Conservation (phyloP, 2,113 vertebrate species). For the Mustela nigripes region DNA sequence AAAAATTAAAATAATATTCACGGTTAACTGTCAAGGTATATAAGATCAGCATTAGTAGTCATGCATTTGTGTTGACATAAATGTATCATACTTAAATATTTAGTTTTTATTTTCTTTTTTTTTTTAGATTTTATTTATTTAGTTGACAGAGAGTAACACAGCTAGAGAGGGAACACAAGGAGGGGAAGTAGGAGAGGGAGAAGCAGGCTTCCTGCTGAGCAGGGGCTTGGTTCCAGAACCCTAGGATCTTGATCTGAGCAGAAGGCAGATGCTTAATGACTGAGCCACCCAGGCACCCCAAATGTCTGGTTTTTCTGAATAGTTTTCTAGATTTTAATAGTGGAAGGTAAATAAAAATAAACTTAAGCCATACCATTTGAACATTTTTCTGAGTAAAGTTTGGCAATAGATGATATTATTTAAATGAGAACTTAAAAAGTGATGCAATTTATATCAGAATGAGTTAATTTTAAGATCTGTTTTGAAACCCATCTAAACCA, state of each 20-base stretch:
- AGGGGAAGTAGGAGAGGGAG: no score
- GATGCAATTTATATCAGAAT: not conserved
- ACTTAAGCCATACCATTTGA: not conserved
- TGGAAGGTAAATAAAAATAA: conserved; percentile 9
- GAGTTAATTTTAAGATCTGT: conserved; percentile 54
- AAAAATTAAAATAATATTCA: not conserved
- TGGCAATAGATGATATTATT: not conserved
- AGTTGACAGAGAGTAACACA: no score
- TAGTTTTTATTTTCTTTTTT: no score
- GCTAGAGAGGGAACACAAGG: no score
- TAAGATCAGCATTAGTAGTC: not conserved
- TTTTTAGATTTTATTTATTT: no score
- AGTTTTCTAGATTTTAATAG: not conserved
- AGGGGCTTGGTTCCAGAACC: no score
- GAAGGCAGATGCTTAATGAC: no score
- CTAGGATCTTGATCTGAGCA: no score
- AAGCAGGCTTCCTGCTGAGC: no score
- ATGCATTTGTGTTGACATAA: not conserved
- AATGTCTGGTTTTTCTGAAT: not conserved
- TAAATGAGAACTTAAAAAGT: conserved; percentile 5
- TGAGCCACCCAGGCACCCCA: no score
- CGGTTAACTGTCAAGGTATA: not conserved
- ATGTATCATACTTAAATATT: not conserved
- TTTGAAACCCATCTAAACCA: conserved; percentile 39
- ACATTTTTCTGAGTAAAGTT: conserved; percentile 14